phyloP scores from a whole-genome alignment of 2,888 invertebrate genomes.

The Scaptomyza caliginosa region DNA sequence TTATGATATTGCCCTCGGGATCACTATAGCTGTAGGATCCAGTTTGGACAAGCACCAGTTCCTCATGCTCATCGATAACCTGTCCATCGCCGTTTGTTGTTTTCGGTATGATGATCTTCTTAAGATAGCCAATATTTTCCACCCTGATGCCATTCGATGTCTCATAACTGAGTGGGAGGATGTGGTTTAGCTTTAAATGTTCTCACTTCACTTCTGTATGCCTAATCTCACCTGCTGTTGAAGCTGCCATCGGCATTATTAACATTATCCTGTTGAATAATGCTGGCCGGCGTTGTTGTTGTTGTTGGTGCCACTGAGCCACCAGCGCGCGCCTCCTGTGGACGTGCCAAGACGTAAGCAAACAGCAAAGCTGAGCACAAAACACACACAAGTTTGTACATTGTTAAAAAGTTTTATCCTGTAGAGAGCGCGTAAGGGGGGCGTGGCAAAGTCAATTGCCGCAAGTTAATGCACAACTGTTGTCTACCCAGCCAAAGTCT shows the following conservation, averaged over 20 bases:
- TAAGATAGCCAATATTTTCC: slow-evolving; percentile 89
- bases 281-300: slow-evolving; percentile 84
- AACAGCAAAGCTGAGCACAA: slow-evolving; percentile 72
- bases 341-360: slow-evolving; percentile 74
- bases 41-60: slow-evolving; percentile 86
- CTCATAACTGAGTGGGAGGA: slow-evolving; percentile 86
- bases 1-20: slow-evolving; percentile 88
- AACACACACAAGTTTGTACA: slow-evolving; percentile 74
- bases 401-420: slow-evolving; percentile 41
- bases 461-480: slow-evolving; percentile 62
- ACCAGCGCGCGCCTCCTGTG: slow-evolving; percentile 68
- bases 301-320: slow-evolving; percentile 46
- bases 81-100: slow-evolving; percentile 84
- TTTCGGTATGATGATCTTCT: slow-evolving; percentile 85
- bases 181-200: background rate
- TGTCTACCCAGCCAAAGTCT: slow-evolving; percentile 45
- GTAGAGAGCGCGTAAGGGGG: slow-evolving; percentile 12
- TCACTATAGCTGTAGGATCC: slow-evolving; percentile 90
- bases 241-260: slow-evolving; percentile 85
- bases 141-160: slow-evolving; percentile 91
- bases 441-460: slow-evolving; percentile 54
- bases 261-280: slow-evolving; percentile 84
- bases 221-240: slow-evolving; percentile 83
- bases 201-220: background rate
- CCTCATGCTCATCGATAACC: slow-evolving; percentile 86